Conservation (phyloP, 2,888 invertebrate species). For the Myopa tessellatipennis region DNA sequence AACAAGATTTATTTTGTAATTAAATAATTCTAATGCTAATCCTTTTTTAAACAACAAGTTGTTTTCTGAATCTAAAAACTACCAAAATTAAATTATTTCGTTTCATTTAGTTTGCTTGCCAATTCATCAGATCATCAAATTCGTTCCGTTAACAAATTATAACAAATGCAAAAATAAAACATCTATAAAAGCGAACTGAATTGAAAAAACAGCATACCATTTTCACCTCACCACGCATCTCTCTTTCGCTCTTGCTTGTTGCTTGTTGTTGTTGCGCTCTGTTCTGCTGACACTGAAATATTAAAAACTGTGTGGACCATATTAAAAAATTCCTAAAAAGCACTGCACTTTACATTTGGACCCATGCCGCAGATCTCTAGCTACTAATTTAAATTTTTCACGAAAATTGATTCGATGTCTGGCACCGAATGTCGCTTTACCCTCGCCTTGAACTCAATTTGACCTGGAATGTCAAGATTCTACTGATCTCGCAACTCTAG, state of each 20-base stretch:
- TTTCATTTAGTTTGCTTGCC: conserved; percentile 40
- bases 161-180: conserved; percentile 34
- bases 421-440: conserved; percentile 41
- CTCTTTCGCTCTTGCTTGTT: conserved; percentile 36
- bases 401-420: conserved; percentile 15
- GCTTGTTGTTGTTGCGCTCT: conserved; percentile 54
- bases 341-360: conserved; percentile 33
- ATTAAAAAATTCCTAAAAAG: neutral
- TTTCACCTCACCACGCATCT: conserved; percentile 53
- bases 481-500: neutral
- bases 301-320: neutral
- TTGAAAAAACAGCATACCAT: conserved; percentile 60
- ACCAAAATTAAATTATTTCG: neutral
- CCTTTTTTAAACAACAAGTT: neutral
- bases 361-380: conserved; percentile 37
- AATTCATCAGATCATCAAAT: conserved; percentile 39
- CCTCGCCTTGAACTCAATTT: neutral
- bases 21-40: neutral
- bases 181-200: conserved; percentile 28
- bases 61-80: neutral
- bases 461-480: neutral
- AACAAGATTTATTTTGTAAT: neutral
- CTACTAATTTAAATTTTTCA: conserved; percentile 14
- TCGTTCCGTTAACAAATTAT: conserved; percentile 30
- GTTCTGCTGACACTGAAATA: conserved; percentile 35